Base-by-base conservation (phyloP, 2,888 invertebrate species). In the Pristionchus fissidentatus region DNA sequence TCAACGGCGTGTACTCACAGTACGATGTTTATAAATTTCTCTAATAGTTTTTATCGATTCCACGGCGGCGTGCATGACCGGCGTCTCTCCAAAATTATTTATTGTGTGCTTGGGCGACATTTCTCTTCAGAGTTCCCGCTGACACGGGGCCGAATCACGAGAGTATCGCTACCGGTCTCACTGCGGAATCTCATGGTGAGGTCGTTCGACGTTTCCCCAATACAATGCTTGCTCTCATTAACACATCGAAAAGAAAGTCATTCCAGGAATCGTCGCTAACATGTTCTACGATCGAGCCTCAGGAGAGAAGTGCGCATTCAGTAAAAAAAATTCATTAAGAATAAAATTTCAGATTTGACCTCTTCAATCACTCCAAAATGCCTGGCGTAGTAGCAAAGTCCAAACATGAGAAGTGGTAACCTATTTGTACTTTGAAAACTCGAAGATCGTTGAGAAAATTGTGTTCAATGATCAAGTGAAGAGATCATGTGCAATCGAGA, bases 281-380 rank as follows among this genome's bases (percentile, higher is more conserved):
- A 66, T 66, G 62, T 66, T 66, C 38, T 66, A 66, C 38, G 62
- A 66, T 66, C 62, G 62, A 5, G 62, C 62, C 5, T 38, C 22
- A 1, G 62, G 62, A 66, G 62, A 66, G 38, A 66, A 35, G 62
- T 66, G 22, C 15, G 5, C n/a, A 26, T 4, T 29, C 1, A 19
- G 7, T 66, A 8, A 22, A 5, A 62, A 22, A 19, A 35, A 15
- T 7, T 66, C 38, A 1, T 22, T 5, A 4, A 66, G 22, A 0
- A 22, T 35, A 15, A 38, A 3, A 13, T 66, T 22, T n/a, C 29
- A 66, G 62, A 3, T 66, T 66, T 38, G 62, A 66, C 38, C 62
- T 66, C 0, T 66, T 66, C 38, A 66, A 66, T 22, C 62, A 66
- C 13, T 66, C 62, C 10, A 66, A 66, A 22, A 38, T 22, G 22